Base-by-base conservation (phyloP, 2,113 vertebrate species). In the Cephalophus harveyi region DNA sequence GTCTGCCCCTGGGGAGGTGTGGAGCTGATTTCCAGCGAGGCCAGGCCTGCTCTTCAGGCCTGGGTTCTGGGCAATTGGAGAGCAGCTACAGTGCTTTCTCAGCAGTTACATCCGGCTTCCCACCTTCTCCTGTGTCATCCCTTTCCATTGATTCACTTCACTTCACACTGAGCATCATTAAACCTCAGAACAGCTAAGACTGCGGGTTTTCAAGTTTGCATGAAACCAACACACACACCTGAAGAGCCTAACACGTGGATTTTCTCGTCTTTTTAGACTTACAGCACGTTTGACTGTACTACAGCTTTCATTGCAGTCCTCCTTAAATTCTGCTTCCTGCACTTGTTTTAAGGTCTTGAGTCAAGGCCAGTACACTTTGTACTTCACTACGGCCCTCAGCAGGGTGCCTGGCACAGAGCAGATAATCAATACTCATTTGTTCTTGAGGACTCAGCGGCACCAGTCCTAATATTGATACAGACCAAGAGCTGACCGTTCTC, bases 51-150 rank as follows among this genome's bases (percentile, higher is more conserved):
- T 54, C 83, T 40, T 55, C 46, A 36, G 62, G 33, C 2, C 23
- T 2, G 5, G 6, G n/a, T 40, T 54, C 64, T 7, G 23, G n/a
- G 59, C n/a, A 19, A 7, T 0, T 64, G 62, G 54, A n/a, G 12
- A 79, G 27, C 14, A 4, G 46, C 36, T 43, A 2, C 43, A 11
- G 52, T 36, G 57, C 14, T 50, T 97, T 94, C 95, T 78, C 57
- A 30, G 89, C 43, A 57, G 19, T 13, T 3, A 13, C 23, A 89
- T 3, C 9, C 27, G 2, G 9, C 10, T 27, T 40, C 67, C 57
- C 27, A 36, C 33, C 52, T 83, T 95, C 71, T 57, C 30, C 91
- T 12, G 43, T 91, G 36, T 96, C 94, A 89, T 54, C 55, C 7
- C 62, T 85, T 59, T 3, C 78, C 50, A 52, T 4, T 11, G 81